phyloP scores from a whole-genome alignment of 2,888 invertebrate species.

The Sinopyrophorus schimmeli region DNA sequence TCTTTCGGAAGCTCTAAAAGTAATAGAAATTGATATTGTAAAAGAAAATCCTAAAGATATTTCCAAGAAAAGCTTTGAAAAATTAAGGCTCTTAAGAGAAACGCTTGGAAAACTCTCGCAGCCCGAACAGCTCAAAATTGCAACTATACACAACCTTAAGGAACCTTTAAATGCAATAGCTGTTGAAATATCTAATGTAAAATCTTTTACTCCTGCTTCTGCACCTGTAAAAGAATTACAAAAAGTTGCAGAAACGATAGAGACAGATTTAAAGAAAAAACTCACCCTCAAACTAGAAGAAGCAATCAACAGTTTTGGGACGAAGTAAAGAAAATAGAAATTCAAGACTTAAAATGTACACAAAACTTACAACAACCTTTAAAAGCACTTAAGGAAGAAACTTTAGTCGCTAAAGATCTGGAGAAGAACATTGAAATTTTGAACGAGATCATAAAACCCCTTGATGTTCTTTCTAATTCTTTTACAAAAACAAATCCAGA shows the following conservation, averaged over 20 bases:
- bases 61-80: slow-evolving; percentile 2
- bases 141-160: no score
- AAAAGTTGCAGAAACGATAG: neutral
- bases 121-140: neutral
- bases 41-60: slow-evolving; percentile 6
- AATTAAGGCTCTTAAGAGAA: neutral
- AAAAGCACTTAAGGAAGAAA: neutral
- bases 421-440: neutral
- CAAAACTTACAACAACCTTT: neutral
- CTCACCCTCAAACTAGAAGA: neutral
- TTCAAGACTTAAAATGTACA: neutral
- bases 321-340: no score
- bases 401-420: neutral
- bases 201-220: slow-evolving; percentile 2
- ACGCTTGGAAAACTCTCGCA: neutral
- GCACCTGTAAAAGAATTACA: slow-evolving; percentile 1
- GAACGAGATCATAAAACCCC: neutral
- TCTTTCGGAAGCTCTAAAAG: no score
- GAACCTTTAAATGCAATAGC: no score
- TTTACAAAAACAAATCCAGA: slow-evolving; percentile 11
- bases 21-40: neutral
- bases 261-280: neutral
- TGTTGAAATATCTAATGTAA: neutral
- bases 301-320: neutral
- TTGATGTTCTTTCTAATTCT: neutral